Evolutionary conservation across 2,888 invertebrate genomes (phyloP), one percentile per base, ranked within the genome.

Genomic region (Chaitophorus viminalis): DNA sequence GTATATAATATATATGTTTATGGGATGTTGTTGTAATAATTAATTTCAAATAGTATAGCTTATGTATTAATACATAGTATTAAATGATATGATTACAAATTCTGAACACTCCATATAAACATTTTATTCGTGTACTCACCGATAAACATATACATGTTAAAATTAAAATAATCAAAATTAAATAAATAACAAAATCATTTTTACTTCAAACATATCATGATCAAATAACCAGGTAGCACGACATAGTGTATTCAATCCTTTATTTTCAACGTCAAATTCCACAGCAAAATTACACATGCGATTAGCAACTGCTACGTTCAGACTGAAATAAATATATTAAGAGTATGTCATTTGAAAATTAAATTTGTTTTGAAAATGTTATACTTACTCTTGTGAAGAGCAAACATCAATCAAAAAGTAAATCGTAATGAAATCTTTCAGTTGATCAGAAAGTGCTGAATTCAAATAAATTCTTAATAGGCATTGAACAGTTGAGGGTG

Each of bases 171-270:
- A n/a, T n/a, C n/a, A 72, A 72, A 86, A 36, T 76, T 21, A 70
- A 70, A 72, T 39, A 75, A 36, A 5, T 39, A 25, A 65, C 18
- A 70, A 52, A 29, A 79, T 33, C 79, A 88, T 68, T 91, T 93
- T 92, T 91, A 95, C 96, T 91, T 95, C 94, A 91, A 95, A 96
- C 91, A 96, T 94, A 89, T 95, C 94, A 90, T 97, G 97, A 92
- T 98, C 98, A 25, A 98, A 92, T 90, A 96, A 94, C 97, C 98
- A 98, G 91, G 97, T 95, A 0, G 96, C 97, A 90, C 96, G 96
- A 65, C 79, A 81, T 9, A 87, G 25, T 65, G 39, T 65, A 65
- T 87, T 87, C 60, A 87, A 81, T 74, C 29, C 54, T 87, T 87
- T 75, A 74, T 87, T 81, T 33, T 74, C 65, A n/a, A 87, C 33